Conservation (phyloP, 2,888 invertebrate species). For the Alviniconcha strummeri region DNA sequence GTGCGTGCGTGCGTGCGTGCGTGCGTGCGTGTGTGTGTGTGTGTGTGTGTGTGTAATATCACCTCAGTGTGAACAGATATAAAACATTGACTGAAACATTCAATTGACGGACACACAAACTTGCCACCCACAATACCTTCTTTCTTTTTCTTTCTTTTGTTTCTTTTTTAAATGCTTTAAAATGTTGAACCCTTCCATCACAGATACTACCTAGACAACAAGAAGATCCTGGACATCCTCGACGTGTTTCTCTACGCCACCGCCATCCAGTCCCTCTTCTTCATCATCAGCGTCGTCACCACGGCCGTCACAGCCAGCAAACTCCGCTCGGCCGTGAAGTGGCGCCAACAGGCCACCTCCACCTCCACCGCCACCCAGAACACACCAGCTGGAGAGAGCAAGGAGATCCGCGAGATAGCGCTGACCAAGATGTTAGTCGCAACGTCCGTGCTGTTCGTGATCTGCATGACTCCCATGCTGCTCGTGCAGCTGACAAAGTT, state of each 20-base stretch:
- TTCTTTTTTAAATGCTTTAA: too few relatives aligned
- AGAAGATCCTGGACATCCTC: constrained; percentile 8
- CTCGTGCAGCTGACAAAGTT: constrained; percentile 1
- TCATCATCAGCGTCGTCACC: constrained; percentile 21
- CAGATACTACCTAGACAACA: constrained; percentile 12
- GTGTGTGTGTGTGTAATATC: too few relatives aligned
- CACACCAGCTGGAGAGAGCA: not conserved
- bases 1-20: too few relatives aligned
- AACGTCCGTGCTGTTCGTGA: constrained; percentile 7
- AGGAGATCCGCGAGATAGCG: not conserved
- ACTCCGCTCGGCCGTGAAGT: constrained; percentile 13
- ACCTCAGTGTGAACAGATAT: too few relatives aligned
- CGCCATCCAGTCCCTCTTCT: not conserved
- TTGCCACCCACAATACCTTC: too few relatives aligned
- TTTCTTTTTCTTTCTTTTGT: too few relatives aligned
- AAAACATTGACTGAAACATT: too few relatives aligned
- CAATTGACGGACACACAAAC: too few relatives aligned
- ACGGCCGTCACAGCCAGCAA: constrained; percentile 20
- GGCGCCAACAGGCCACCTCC: constrained; percentile 1
- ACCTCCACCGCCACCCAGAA: not conserved
- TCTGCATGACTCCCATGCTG: constrained; percentile 1
- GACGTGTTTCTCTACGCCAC: constrained; percentile 22
- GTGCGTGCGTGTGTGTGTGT: too few relatives aligned
- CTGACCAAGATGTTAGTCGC: constrained; percentile 15
- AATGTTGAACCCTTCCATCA: too few relatives aligned